Evolutionary conservation across 1,140 invertebrate genomes (phyloP).

Genomic region (Drosophila funebris): DNA sequence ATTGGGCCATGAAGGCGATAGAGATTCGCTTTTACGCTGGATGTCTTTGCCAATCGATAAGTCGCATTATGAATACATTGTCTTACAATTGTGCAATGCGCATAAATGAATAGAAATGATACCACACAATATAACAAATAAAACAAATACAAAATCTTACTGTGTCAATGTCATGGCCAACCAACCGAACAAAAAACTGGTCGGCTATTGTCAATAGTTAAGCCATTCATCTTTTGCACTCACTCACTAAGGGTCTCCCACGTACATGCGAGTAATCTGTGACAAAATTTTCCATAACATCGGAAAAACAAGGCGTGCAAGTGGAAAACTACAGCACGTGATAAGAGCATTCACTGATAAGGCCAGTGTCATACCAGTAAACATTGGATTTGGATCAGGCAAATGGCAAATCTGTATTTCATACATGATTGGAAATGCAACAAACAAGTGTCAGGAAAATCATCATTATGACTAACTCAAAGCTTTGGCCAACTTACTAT

Average conservation of each 20-base stretch:
- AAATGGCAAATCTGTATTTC: constrained; percentile 18
- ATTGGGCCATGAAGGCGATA: constrained; percentile 53
- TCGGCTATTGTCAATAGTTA: constrained; percentile 18
- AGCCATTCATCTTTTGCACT: constrained; percentile 12
- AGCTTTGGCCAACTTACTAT: neutral
- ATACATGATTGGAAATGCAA: constrained; percentile 47
- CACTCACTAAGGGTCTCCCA: neutral
- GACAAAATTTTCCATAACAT: constrained; percentile 63
- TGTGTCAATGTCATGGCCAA: constrained; percentile 74
- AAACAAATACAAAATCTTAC: constrained; percentile 51
- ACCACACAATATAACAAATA: constrained; percentile 13
- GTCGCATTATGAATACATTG: constrained; percentile 44
- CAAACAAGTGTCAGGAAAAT: constrained; percentile 47
- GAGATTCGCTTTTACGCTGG: constrained; percentile 2
- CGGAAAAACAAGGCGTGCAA: constrained; percentile 41
- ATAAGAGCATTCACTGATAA: constrained; percentile 64
- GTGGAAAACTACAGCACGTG: constrained; percentile 79
- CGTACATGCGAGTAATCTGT: constrained; percentile 14
- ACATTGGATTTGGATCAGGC: constrained; percentile 22
- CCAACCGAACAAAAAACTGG: constrained; percentile 51
- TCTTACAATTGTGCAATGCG: constrained; percentile 64
- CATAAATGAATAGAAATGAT: constrained; percentile 67
- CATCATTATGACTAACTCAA: constrained; percentile 15
- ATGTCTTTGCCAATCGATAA: constrained; percentile 3
- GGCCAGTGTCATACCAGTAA: constrained; percentile 18